These are phyloP conservation scores for Diaphora mendica DNA, from an alignment of 2,888 invertebrate genomes.

Conservation along the genomic window DNA sequence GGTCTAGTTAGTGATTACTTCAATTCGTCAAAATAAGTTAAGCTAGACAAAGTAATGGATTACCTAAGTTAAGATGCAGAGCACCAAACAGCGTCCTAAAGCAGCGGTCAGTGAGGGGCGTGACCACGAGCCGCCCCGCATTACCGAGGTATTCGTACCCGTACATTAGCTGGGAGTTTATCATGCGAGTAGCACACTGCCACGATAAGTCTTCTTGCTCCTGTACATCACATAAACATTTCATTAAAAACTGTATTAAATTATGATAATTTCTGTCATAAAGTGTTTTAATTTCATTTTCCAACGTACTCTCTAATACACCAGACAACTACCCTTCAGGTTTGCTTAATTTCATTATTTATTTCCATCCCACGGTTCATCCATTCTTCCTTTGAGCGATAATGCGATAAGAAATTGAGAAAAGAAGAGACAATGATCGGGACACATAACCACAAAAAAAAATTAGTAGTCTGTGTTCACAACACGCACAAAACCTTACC, in stretches of 20 bases:
- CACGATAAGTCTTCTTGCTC: slow-evolving; percentile 74
- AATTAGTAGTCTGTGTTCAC: background rate
- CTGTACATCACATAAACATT: slow-evolving; percentile 63
- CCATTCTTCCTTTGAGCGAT: too few species aligned
- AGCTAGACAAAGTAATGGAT: background rate
- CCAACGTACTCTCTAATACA: too few species aligned
- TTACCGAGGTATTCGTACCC: slow-evolving; percentile 96
- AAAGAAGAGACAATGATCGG: too few species aligned
- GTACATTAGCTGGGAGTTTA: slow-evolving; percentile 94
- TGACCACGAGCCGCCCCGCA: slow-evolving; percentile 89
- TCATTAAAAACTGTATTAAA: too few species aligned
- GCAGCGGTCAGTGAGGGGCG: slow-evolving; percentile 97
- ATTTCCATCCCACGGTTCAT: too few species aligned
- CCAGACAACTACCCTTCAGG: too few species aligned
- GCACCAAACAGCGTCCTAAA: slow-evolving; percentile 97
- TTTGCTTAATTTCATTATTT: too few species aligned
- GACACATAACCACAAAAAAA: too few species aligned
- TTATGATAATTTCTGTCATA: too few species aligned
- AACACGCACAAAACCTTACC: slow-evolving; percentile 67
- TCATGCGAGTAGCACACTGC: slow-evolving; percentile 92
- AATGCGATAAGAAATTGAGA: too few species aligned
- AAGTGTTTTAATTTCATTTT: too few species aligned
- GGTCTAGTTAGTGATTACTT: background rate
- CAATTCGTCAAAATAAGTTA: background rate
- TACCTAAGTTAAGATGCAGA: slow-evolving; percentile 93